phyloP scores from a whole-genome alignment of 2,797 vertebrate genomes.

The Melanotaenia boesemani region DNA sequence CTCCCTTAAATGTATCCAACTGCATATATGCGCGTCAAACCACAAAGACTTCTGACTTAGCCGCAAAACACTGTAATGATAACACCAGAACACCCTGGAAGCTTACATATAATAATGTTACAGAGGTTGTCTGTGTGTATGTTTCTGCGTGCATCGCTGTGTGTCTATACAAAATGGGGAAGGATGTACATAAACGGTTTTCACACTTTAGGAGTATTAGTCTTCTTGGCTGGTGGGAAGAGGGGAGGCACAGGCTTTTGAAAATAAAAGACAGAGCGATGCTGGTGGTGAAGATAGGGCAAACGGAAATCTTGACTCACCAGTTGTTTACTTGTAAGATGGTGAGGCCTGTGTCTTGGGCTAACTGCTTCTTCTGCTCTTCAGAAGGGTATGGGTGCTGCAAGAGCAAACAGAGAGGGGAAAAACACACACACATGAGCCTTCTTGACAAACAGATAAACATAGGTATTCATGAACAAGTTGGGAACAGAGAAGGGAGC shows the following conservation, averaged over 20 bases:
- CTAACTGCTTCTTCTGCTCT: constrained; percentile 99
- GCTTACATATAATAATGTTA: constrained; percentile 69
- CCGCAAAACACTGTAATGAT: constrained; percentile 74
- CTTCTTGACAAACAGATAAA: constrained; percentile 45
- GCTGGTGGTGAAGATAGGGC: constrained; percentile 74
- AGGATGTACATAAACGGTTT: constrained; percentile 79
- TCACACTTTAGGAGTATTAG: constrained; percentile 77
- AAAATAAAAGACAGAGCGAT: constrained; percentile 75
- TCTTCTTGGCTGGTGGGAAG: constrained; percentile 63
- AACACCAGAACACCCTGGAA: constrained; percentile 76
- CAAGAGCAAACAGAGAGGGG: constrained; percentile 78
- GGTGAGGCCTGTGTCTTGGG: constrained; percentile 99
- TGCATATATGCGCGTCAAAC: constrained; percentile 81
- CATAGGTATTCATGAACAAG: constrained; percentile 45
- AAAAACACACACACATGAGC: constrained; percentile 52
- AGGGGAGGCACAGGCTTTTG: constrained; percentile 73
- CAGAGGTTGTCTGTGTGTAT: constrained; percentile 67
- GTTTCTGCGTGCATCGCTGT: constrained; percentile 18
- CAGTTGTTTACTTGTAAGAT: constrained; percentile 99
- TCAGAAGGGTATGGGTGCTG: constrained; percentile 99
- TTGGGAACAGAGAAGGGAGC: constrained; percentile 9
- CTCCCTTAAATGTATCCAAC: constrained; percentile 84
- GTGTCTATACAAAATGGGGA: constrained; percentile 45
- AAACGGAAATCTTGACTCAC: constrained; percentile 87
- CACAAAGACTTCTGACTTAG: constrained; percentile 77